Conservation (phyloP, 1,140 invertebrate species). For the Plodia interpunctella region DNA sequence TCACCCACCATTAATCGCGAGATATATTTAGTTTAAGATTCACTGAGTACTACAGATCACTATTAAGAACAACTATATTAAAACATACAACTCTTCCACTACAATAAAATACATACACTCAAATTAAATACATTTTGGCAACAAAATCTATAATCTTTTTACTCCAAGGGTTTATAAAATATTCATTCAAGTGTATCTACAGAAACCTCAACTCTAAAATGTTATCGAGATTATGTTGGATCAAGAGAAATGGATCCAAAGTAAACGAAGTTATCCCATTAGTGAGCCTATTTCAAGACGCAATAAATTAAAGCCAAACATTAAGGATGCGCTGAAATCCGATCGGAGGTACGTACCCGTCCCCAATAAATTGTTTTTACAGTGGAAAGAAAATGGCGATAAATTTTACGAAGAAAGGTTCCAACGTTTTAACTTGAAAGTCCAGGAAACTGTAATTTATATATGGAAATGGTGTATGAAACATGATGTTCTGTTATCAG, state of each 20-base stretch:
- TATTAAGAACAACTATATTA: no score
- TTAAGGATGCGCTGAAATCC: slow-evolving; percentile 29
- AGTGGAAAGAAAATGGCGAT: slow-evolving; percentile 31
- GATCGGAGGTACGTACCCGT: slow-evolving; percentile 18
- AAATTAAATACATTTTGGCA: no score
- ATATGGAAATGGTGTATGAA: not conserved
- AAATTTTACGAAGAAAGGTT: slow-evolving; percentile 33
- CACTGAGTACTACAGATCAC: no score
- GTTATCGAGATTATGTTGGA: slow-evolving; percentile 12
- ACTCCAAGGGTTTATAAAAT: not conserved
- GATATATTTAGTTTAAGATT: no score
- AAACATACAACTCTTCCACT: no score
- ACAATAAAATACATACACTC: no score
- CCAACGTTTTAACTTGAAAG: slow-evolving; percentile 2
- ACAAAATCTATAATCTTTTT: no score
- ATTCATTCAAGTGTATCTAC: slow-evolving; percentile 8
- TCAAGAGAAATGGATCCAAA: slow-evolving; percentile 15
- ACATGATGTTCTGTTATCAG: not conserved
- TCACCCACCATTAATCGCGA: no score
- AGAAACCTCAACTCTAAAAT: slow-evolving; percentile 9
- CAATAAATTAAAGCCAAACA: slow-evolving; percentile 32
- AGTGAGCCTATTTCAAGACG: slow-evolving; percentile 26
- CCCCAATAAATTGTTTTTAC: slow-evolving; percentile 30
- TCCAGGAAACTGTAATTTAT: slow-evolving; percentile 5
- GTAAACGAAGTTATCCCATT: slow-evolving; percentile 29